These are phyloP conservation scores for Oenanthe melanoleuca DNA, from an alignment of 2,113 vertebrate species.

Conservation along the genomic window DNA sequence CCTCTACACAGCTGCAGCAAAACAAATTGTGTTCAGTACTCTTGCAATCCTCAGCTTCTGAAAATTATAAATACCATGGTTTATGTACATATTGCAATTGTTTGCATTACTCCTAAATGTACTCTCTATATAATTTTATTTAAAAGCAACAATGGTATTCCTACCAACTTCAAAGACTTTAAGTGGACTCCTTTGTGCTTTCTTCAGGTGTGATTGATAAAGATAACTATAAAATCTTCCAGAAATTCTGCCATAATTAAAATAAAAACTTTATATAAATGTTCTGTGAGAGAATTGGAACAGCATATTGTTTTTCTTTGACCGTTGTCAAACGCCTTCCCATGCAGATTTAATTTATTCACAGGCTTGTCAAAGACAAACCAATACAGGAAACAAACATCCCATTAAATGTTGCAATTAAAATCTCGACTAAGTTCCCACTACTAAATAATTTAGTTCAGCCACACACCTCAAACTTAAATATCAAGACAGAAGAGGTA, in stretches of 20 bases:
- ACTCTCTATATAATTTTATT: neutral
- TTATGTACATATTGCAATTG: neutral
- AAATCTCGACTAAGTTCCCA: neutral
- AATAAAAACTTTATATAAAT: neutral
- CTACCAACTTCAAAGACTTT: neutral
- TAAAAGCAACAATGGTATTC: neutral
- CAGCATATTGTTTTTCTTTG: neutral
- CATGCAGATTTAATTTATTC: neutral
- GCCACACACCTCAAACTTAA: neutral
- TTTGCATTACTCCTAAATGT: neutral
- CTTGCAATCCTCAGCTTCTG: neutral
- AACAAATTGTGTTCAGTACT: neutral
- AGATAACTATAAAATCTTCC: neutral
- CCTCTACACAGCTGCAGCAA: neutral
- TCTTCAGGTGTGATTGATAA: neutral
- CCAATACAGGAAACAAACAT: neutral
- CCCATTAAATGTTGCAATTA: neutral
- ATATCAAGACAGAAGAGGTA: neutral
- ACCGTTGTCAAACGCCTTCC: neutral
- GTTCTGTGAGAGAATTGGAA: neutral
- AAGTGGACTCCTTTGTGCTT: neutral
- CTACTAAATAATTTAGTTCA: neutral
- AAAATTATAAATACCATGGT: neutral
- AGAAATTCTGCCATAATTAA: neutral
- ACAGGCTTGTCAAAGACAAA: neutral